These are phyloP conservation scores for Vanessa tameamea DNA, from an alignment of 1,140 invertebrate species.

Conservation along the genomic window DNA sequence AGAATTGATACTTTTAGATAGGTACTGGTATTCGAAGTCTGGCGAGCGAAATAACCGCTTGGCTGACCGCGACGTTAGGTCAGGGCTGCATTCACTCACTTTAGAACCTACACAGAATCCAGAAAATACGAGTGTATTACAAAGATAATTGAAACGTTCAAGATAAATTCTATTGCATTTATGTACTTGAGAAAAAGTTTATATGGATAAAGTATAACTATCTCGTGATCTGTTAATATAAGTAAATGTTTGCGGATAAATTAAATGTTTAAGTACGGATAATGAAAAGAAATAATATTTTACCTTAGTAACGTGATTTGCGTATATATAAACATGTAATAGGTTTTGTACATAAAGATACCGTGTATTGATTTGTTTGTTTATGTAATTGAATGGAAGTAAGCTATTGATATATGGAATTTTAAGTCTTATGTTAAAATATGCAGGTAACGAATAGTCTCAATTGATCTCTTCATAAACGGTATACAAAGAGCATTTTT, in stretches of 20 bases:
- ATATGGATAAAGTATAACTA: constrained; percentile 11
- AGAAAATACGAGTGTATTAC: neutral
- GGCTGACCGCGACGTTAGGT: constrained; percentile 32
- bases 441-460: neutral
- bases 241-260: constrained; percentile 22
- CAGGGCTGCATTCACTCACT: constrained; percentile 21
- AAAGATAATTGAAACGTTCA: neutral
- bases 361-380: neutral
- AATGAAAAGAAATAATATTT: constrained; percentile 18
- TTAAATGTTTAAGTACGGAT: constrained; percentile 23
- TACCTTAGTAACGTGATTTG: constrained; percentile 22
- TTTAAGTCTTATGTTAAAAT: neutral
- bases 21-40: constrained; percentile 19
- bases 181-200: constrained; percentile 11
- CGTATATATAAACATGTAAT: neutral
- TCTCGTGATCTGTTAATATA: constrained; percentile 24
- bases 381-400: neutral
- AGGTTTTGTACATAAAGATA: neutral
- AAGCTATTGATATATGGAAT: too few relatives aligned
- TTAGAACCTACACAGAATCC: constrained; percentile 10
- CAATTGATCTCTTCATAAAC: constrained; percentile 27
- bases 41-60: constrained; percentile 31
- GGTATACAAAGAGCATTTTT: constrained; percentile 44
- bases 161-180: neutral
- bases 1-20: constrained; percentile 5